phyloP scores from a whole-genome alignment of 2,113 vertebrate species.

The Argyrosomus japonicus region DNA sequence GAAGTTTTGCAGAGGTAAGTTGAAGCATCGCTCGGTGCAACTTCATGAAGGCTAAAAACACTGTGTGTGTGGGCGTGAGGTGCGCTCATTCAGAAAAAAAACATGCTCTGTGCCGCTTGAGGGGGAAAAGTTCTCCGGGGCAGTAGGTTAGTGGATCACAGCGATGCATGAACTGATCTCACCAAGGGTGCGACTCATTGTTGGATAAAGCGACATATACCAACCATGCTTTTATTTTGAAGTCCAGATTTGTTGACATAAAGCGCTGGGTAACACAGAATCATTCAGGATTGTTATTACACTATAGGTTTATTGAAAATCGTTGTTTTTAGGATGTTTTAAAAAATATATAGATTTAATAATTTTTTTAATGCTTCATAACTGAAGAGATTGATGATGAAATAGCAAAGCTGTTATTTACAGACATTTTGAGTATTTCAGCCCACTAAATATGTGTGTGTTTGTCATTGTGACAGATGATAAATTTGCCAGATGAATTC shows the following conservation, averaged over 20 bases:
- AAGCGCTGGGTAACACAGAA: background rate
- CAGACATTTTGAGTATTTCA: background rate
- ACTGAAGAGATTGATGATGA: background rate
- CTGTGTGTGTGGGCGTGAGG: background rate
- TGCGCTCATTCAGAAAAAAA: constrained; percentile 1
- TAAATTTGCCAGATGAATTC: background rate
- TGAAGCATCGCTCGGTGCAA: background rate
- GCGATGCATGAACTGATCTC: constrained; percentile 16
- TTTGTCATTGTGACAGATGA: constrained; percentile 19
- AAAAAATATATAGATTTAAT: background rate
- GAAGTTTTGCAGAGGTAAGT: constrained; percentile 81
- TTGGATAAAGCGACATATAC: background rate
- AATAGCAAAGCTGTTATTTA: background rate
- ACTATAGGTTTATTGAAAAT: background rate
- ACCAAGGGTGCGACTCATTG: constrained; percentile 17
- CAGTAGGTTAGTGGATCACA: constrained; percentile 73
- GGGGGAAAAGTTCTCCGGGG: constrained; percentile 27
- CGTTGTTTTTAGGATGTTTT: background rate
- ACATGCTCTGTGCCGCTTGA: background rate
- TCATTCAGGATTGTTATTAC: background rate
- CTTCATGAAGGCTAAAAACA: background rate
- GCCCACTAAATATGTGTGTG: background rate
- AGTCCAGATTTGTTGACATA: background rate
- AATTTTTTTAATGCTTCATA: background rate
- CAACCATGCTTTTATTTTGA: background rate